These are phyloP conservation scores for Dynastes grantii DNA, from an alignment of 2,888 invertebrate genomes.

Conservation along the genomic window DNA sequence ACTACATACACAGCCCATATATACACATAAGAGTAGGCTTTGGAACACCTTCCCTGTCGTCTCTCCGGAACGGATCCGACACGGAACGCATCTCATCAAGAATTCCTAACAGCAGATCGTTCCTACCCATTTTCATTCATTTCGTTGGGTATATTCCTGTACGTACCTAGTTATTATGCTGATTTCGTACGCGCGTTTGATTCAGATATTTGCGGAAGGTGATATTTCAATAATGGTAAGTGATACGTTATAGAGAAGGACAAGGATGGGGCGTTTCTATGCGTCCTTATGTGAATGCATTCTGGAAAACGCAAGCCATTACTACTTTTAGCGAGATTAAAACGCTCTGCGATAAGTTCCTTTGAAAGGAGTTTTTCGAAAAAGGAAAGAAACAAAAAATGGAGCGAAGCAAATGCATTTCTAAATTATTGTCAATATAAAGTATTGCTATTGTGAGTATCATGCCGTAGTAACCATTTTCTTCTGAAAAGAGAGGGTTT, in stretches of 20 bases:
- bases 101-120: constrained; percentile 40
- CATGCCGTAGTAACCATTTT: too few species aligned
- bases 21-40: background rate
- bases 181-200: constrained; percentile 46
- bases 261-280: background rate
- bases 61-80: constrained; percentile 10
- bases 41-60: background rate
- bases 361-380: constrained; percentile 7
- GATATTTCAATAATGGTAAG: constrained; percentile 58
- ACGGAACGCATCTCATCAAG: constrained; percentile 55
- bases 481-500: too few species aligned
- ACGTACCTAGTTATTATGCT: background rate
- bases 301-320: constrained; percentile 52
- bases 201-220: constrained; percentile 55
- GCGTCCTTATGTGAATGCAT: constrained; percentile 35
- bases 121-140: constrained; percentile 19
- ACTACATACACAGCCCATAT: background rate
- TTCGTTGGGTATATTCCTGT: constrained; percentile 20
- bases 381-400: background rate
- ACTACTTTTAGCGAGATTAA: constrained; percentile 55
- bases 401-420: background rate
- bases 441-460: too few species aligned
- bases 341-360: constrained; percentile 42
- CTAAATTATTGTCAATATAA: background rate
- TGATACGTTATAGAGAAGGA: constrained; percentile 36